A percentile compares a stretch with the other conserved stretches of the same genome.
Conservation (phyloP, 35 echinoderm and acorn worm genomes). For the Ophioderma brevispina region DNA sequence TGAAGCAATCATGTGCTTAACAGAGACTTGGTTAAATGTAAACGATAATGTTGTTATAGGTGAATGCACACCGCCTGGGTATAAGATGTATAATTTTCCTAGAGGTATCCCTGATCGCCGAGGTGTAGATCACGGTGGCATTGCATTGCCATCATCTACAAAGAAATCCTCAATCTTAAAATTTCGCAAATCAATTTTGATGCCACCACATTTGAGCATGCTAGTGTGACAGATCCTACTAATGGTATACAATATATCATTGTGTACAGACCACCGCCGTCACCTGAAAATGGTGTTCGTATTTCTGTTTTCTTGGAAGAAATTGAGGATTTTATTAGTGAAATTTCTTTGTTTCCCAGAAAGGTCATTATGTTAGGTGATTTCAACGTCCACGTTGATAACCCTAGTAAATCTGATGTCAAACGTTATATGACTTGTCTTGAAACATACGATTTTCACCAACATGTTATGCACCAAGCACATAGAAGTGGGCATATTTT, state of each 20-base stretch:
- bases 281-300: slow-evolving; percentile 4
- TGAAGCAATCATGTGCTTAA: too few relatives aligned
- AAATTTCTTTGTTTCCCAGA: not conserved
- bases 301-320: slow-evolving; percentile 35
- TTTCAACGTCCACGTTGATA: slow-evolving; percentile 70
- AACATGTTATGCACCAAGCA: slow-evolving; percentile 59
- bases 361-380: slow-evolving; percentile 67
- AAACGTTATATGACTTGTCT: not conserved
- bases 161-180: not conserved
- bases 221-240: slow-evolving; percentile 6
- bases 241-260: slow-evolving; percentile 8
- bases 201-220: slow-evolving; percentile 18
- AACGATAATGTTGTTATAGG: too few relatives aligned
- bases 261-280: slow-evolving; percentile 64
- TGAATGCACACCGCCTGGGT: too few relatives aligned
- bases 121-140: too few relatives aligned
- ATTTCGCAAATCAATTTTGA: not conserved
- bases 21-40: too few relatives aligned
- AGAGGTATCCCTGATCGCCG: too few relatives aligned
- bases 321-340: slow-evolving; percentile 28
- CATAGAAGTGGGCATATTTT: slow-evolving; percentile 13
- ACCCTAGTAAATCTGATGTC: slow-evolving; percentile 31
- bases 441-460: not conserved
- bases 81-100: too few relatives aligned
- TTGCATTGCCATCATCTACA: too few relatives aligned